Percentiles rank a stretch among this genome's conserved stretches.
phyloP scores from a whole-genome alignment of 2,797 vertebrate genomes.

The Myiotriccus ornatus region DNA sequence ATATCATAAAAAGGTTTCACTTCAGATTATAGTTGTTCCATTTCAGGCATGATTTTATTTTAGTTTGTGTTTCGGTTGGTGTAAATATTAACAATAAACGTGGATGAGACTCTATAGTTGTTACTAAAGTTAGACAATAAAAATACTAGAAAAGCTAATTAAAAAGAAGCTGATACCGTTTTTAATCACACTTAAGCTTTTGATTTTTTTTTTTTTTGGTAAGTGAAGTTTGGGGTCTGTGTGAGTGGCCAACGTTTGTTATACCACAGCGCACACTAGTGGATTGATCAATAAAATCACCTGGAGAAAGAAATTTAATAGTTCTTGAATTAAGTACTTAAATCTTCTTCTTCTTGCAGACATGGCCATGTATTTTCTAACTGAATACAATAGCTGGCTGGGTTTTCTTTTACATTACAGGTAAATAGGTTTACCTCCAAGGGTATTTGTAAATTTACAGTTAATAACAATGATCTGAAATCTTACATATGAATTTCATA shows the following conservation, averaged over 20 bases:
- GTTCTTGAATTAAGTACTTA: conserved; percentile 46
- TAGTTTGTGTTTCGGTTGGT: not conserved
- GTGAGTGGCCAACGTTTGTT: conserved; percentile 59
- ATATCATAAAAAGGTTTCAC: conserved; percentile 40
- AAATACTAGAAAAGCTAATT: conserved; percentile 51
- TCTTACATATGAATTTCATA: conserved; percentile 33
- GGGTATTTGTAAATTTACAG: conserved; percentile 50
- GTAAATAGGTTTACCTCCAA: not conserved
- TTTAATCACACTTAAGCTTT: conserved; percentile 52
- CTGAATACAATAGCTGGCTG: not conserved
- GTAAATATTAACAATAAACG: conserved; percentile 57
- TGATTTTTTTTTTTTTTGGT: not conserved
- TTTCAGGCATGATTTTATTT: conserved; percentile 55
- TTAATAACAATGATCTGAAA: conserved; percentile 50
- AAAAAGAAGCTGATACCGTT: conserved; percentile 28
- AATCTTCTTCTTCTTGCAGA: conserved; percentile 18
- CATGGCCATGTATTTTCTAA: conserved; percentile 1
- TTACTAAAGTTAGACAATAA: conserved; percentile 57
- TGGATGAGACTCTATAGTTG: conserved; percentile 24
- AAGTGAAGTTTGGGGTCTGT: not conserved
- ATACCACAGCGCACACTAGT: conserved; percentile 90
- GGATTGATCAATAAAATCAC: conserved; percentile 57
- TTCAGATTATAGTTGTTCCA: conserved; percentile 31
- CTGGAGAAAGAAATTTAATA: not conserved
- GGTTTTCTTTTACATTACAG: not conserved